Base-by-base conservation (phyloP, 2,888 invertebrate genomes). In the Cyaniris semiargus region DNA sequence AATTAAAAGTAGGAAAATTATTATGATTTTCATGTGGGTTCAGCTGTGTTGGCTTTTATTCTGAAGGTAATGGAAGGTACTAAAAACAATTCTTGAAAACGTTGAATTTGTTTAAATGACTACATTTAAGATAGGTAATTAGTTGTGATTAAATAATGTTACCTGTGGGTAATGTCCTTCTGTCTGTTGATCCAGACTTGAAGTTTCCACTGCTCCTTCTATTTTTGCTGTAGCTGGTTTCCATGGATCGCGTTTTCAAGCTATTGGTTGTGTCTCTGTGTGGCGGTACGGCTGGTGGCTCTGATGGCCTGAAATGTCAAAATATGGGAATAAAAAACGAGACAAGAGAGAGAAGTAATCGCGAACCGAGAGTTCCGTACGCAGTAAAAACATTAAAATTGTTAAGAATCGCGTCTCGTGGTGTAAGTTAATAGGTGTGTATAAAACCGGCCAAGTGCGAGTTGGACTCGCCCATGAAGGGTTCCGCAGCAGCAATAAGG, bases 241-340 rank as follows among this genome's bases (percentile, higher is more conserved):
- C 97, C 96, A 97, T 97, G 8, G 97, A 97, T 84, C 97, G 95
- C 81, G 97, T 97, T 88, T 97, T 97, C 80, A 97, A 94, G 80
- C 97, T 97, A 85, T 96, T 96, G 56, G 95, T 95, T 75, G 95
- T 94, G 85, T 95, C 95, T 58, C 96, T 95, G 86, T 97, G 97
- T 79, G 96, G 97, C 66, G 97, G 97, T 81, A 97, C 96, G 78
- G 95, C 95, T 31, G 96, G 96, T 76, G 96, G 96, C 87, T 95
- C 95, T 23, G 93, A 92, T 71, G 94, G 93, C 84, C 94, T 94
- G 82, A 15, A 84, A 77, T 53, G 44, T 78, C 75, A 48, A 53
- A 53, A 18, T 53, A 53, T 53, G 53, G 53, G 1, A 53, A 75
- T 76, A 75, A 66, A 3, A 79, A 34, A 34, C 48, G 38, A 70